Percentiles rank a stretch among this genome's conserved stretches.
Evolutionary conservation across 2,888 invertebrate genomes (phyloP).

Genomic region (Acrocyrtus sp.): DNA sequence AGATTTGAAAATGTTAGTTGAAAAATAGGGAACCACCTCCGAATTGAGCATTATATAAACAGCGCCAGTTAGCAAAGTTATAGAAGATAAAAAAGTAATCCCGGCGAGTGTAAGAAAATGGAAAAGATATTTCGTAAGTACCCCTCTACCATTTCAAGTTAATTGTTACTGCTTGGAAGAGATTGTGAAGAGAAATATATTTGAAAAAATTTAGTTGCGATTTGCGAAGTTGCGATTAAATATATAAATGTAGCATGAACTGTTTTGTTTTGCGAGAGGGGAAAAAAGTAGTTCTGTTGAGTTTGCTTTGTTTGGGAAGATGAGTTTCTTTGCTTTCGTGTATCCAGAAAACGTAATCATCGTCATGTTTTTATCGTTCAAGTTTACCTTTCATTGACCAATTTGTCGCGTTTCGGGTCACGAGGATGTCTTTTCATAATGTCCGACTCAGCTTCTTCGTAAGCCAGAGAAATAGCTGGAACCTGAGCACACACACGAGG

Average conservation of each 20-base stretch:
- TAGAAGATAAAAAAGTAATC: neutral
- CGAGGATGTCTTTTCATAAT: constrained; percentile 79
- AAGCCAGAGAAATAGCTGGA: constrained; percentile 70
- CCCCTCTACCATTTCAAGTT: neutral
- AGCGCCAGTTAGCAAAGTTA: neutral
- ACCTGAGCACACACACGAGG: constrained; percentile 53
- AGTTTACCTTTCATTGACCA: constrained; percentile 90
- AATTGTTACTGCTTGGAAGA: neutral
- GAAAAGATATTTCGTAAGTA: neutral
- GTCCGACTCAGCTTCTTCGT: constrained; percentile 91
- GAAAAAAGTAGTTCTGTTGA: neutral
- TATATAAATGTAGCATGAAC: neutral
- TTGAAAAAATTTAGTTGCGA: neutral
- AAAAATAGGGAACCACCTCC: neutral
- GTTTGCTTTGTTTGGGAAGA: neutral
- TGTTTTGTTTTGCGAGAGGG: neutral
- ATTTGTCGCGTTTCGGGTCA: constrained; percentile 57
- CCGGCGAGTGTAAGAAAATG: neutral
- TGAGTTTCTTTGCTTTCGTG: neutral
- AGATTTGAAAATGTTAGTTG: neutral
- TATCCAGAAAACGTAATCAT: neutral
- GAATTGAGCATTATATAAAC: too few relatives aligned
- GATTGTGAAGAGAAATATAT: neutral
- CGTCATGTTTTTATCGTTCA: constrained; percentile 4
- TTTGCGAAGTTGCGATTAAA: neutral